Evolutionary conservation across 2,888 invertebrate species (phyloP).

Genomic region (Epinotia bilunana): DNA sequence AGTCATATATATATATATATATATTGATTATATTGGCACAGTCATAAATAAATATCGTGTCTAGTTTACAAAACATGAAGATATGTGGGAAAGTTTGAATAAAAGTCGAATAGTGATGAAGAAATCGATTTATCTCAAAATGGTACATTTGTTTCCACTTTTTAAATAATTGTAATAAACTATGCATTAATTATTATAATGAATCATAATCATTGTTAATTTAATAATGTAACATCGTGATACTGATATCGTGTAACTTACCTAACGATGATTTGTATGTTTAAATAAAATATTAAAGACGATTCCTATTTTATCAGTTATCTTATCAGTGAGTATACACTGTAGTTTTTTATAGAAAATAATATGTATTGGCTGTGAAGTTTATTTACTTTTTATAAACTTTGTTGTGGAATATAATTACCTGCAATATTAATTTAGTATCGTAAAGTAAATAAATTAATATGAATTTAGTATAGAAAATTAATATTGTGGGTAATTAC

Average conservation of each 20-base stretch:
- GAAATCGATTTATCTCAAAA: too few species aligned
- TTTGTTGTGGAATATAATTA: not conserved
- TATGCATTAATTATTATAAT: not conserved
- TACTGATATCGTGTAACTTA: not conserved
- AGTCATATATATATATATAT: too few species aligned
- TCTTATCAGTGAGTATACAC: not conserved
- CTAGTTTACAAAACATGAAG: too few species aligned
- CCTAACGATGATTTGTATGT: not conserved
- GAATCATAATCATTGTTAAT: not conserved
- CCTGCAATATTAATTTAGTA: too few species aligned
- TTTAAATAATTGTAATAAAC: not conserved
- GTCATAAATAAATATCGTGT: too few species aligned
- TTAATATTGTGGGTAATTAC: too few species aligned
- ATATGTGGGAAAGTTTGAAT: too few species aligned
- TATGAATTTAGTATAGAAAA: too few species aligned
- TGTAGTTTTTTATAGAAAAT: not conserved
- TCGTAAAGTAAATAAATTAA: too few species aligned
- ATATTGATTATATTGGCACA: too few species aligned
- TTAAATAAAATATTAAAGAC: not conserved
- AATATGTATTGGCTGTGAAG: constrained; percentile 1
- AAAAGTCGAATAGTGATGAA: too few species aligned
- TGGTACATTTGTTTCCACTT: too few species aligned
- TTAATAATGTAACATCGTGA: not conserved
- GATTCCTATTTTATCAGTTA: not conserved
- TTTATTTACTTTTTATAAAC: not conserved